A percentile compares a stretch with the other conserved stretches of the same genome.
Evolutionary conservation across 1,140 invertebrate genomes (phyloP).

Genomic region (Caerostris extrusa): DNA sequence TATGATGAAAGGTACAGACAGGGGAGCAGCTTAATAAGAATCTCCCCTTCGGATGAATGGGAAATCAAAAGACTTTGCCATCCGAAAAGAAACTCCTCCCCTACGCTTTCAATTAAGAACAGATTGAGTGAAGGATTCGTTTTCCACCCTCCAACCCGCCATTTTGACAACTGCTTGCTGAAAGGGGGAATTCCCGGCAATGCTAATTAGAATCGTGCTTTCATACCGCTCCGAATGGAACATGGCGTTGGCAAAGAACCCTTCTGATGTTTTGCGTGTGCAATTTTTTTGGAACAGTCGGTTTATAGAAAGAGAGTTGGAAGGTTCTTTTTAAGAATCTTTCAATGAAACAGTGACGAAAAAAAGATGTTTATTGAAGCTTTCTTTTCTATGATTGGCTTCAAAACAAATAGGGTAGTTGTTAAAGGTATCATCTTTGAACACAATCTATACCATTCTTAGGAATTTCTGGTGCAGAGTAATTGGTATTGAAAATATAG

Average conservation of each 20-base stretch:
- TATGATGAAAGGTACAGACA: no score
- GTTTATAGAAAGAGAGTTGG: neutral
- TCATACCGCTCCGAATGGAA: constrained; percentile 61
- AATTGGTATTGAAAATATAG: no score
- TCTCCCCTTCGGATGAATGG: neutral
- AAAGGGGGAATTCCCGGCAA: neutral
- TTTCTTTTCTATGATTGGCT: no score
- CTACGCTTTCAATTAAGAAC: constrained; percentile 73
- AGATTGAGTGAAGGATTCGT: constrained; percentile 71
- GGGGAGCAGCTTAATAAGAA: constrained; percentile 61
- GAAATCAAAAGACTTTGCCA: constrained; percentile 52
- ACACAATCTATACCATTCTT: no score
- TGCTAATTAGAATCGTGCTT: constrained; percentile 73
- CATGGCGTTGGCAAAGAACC: neutral
- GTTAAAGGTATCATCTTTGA: no score
- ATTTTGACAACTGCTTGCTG: constrained; percentile 15
- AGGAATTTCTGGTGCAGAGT: no score
- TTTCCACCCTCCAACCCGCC: neutral
- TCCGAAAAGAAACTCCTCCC: constrained; percentile 53
- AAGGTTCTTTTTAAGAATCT: neutral
- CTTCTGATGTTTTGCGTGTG: neutral
- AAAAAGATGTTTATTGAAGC: neutral
- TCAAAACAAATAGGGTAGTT: no score
- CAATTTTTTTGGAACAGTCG: neutral
- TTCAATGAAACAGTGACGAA: neutral